Conservation (phyloP, 2,113 vertebrate species). For the Capricornis sumatraensis region DNA sequence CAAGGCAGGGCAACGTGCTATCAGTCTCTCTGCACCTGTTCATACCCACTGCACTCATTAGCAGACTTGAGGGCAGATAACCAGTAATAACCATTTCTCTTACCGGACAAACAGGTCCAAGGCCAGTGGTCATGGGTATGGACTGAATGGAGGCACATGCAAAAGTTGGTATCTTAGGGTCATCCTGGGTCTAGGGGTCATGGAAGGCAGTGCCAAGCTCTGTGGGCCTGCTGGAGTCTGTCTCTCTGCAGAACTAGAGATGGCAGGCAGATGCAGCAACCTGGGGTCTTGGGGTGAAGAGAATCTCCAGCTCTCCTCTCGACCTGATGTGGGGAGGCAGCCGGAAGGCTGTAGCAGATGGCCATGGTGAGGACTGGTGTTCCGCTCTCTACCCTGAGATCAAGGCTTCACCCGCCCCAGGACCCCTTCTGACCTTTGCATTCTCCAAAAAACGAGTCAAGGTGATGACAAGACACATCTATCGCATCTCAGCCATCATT, state of each 20-base stretch:
- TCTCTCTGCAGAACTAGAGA: neutral
- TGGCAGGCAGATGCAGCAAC: neutral
- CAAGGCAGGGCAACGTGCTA: neutral
- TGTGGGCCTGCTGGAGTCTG: neutral
- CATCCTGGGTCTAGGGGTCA: neutral
- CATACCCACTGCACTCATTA: neutral
- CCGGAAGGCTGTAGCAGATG: neutral
- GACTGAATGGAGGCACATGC: neutral
- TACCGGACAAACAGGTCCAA: neutral
- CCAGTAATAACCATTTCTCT: neutral
- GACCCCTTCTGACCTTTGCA: conserved; percentile 51
- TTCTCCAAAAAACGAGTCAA: conserved; percentile 50
- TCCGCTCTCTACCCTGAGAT: neutral
- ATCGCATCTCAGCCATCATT: conserved; percentile 54
- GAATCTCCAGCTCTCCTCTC: neutral
- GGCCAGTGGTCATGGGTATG: no score
- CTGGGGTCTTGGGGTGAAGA: neutral
- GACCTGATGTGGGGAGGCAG: neutral
- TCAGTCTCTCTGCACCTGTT: neutral
- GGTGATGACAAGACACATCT: conserved; percentile 62
- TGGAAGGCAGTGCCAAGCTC: neutral
- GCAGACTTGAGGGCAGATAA: neutral
- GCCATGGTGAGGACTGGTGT: neutral
- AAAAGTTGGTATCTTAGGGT: neutral
- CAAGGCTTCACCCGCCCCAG: neutral